A percentile compares a stretch with the other conserved stretches of the same genome.
Conservation (phyloP, 2,113 vertebrate species). For the Indri indri region DNA sequence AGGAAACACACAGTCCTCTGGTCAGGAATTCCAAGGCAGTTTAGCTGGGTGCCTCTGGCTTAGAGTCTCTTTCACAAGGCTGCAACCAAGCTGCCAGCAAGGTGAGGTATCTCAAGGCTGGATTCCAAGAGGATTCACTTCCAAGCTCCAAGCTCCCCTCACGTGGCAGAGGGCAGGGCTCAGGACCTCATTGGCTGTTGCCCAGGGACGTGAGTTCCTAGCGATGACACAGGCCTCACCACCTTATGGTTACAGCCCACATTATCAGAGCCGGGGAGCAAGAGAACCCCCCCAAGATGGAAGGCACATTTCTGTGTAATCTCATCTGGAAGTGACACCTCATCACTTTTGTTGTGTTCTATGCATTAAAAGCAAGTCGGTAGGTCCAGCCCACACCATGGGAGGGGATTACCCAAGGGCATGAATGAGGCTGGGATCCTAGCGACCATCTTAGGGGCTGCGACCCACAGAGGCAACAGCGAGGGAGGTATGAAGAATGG, state of each 20-base stretch:
- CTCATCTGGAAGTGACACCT: neutral
- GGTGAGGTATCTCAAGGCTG: neutral
- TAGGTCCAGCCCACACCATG: too few species aligned
- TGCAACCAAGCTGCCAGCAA: neutral
- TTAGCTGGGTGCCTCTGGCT: neutral
- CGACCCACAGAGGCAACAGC: neutral
- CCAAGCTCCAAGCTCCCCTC: neutral
- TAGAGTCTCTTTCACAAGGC: neutral
- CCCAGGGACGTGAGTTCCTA: neutral
- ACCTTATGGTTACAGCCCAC: too few species aligned
- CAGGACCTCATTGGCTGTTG: neutral
- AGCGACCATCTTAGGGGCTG: too few species aligned
- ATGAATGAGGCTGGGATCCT: neutral
- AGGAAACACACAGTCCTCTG: neutral
- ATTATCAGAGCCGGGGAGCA: neutral
- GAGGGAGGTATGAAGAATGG: neutral
- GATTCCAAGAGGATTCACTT: neutral
- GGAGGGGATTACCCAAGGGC: neutral
- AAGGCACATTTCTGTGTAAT: neutral
- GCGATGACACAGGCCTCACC: accelerated
- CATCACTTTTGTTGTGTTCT: neutral
- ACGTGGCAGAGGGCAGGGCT: too few species aligned
- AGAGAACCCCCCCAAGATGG: neutral
- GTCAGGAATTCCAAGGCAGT: neutral
- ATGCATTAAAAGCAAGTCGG: neutral